Evolutionary conservation across 2,113 vertebrate genomes (phyloP).

Genomic region (Coptodon bakossiorum): DNA sequence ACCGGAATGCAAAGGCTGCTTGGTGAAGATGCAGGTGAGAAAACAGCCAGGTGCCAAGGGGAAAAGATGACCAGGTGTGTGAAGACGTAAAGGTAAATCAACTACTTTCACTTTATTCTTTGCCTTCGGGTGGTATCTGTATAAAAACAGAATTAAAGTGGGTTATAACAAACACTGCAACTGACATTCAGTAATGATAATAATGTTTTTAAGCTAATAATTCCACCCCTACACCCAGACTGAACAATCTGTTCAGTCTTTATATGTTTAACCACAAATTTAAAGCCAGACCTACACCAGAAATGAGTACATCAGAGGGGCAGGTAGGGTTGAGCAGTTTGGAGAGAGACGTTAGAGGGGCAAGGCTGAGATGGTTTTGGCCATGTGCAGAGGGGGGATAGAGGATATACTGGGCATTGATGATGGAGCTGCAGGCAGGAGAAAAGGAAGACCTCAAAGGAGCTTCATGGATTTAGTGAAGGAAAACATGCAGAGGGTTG

Average conservation of each 20-base stretch:
- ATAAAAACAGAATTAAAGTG: background rate
- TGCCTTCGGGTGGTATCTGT: constrained; percentile 8
- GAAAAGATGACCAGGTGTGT: background rate
- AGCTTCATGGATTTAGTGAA: background rate
- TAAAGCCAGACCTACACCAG: background rate
- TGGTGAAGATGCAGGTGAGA: background rate
- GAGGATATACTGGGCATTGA: background rate
- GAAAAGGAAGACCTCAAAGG: background rate
- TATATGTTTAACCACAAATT: background rate
- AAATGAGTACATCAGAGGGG: background rate
- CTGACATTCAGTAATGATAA: background rate
- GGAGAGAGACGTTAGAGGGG: background rate
- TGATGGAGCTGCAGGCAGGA: background rate
- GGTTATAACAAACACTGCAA: background rate
- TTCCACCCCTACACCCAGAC: background rate
- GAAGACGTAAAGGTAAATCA: background rate
- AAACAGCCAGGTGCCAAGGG: background rate
- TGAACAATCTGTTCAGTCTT: background rate
- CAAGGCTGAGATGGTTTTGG: background rate
- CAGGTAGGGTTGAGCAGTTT: background rate
- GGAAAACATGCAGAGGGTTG: background rate
- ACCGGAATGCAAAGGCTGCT: background rate
- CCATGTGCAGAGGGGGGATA: accelerated
- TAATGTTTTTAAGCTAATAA: background rate
- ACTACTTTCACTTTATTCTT: background rate